Evolutionary conservation across 2,888 invertebrate genomes (phyloP).

Genomic region (Capitulum mitella): DNA sequence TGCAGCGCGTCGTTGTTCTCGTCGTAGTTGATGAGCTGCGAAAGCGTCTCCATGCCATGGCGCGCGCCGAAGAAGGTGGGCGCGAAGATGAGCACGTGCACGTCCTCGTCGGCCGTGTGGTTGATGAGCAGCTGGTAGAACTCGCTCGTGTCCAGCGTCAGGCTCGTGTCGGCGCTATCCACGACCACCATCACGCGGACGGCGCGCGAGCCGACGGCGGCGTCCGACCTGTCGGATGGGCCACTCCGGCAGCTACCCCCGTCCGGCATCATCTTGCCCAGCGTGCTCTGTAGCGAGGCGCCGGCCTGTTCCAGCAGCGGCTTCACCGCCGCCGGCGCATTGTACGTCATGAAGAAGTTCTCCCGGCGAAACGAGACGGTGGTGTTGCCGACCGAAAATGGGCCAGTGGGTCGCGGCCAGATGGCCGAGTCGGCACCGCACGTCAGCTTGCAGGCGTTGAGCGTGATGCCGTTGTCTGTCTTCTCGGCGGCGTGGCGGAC

Average conservation of each 20-base stretch:
- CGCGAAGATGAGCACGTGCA: conserved; percentile 29
- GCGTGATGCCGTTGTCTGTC: background rate
- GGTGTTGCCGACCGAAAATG: conserved; percentile 19
- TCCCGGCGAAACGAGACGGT: conserved; percentile 29
- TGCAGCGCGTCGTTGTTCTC: conserved; percentile 30
- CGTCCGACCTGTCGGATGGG: background rate
- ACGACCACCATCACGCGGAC: conserved; percentile 11
- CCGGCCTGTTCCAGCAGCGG: conserved; percentile 29
- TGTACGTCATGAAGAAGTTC: conserved; percentile 8
- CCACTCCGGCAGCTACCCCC: background rate
- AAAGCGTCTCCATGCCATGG: conserved; percentile 35
- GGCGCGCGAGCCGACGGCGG: background rate
- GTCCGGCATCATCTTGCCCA: background rate
- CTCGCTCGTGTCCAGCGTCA: conserved; percentile 30
- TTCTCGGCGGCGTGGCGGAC: background rate
- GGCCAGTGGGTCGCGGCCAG: conserved; percentile 59
- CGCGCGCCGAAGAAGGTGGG: conserved; percentile 35
- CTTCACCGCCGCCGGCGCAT: conserved; percentile 3
- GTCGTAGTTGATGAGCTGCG: conserved; percentile 35
- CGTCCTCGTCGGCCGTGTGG: background rate
- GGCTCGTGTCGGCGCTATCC: background rate
- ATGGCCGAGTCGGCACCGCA: conserved; percentile 61
- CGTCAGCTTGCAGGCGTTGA: conserved; percentile 53
- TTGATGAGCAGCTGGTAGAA: conserved; percentile 29
- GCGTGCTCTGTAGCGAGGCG: conserved; percentile 27